These are phyloP conservation scores for Laothoe populi DNA, from an alignment of 2,888 invertebrate species.

Conservation along the genomic window DNA sequence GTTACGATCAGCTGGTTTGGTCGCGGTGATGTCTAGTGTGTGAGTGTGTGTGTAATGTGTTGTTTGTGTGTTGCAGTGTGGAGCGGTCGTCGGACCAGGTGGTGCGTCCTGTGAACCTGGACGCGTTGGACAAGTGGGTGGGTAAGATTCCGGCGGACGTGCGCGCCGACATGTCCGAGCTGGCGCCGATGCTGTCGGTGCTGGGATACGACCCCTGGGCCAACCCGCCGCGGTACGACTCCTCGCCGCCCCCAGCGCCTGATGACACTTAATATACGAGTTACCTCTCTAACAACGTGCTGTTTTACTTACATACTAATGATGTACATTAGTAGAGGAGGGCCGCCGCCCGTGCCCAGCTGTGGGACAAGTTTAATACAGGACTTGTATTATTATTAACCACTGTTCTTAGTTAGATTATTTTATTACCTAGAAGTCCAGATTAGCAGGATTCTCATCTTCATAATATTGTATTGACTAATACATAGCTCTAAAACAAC, in stretches of 20 bases:
- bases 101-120: constrained; percentile 98
- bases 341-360: too few species aligned
- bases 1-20: neutral
- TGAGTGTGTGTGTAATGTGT: constrained; percentile 15
- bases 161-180: constrained; percentile 94
- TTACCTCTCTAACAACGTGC: neutral
- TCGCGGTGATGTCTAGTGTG: neutral
- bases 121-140: constrained; percentile 97
- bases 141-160: constrained; percentile 96
- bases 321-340: too few species aligned
- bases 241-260: constrained; percentile 42
- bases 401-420: too few species aligned
- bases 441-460: too few species aligned
- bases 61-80: constrained; percentile 86
- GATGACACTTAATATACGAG: constrained; percentile 32
- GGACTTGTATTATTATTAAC: too few species aligned
- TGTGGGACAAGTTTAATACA: too few species aligned
- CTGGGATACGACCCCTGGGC: constrained; percentile 98
- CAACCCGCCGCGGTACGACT: constrained; percentile 97
- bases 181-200: constrained; percentile 97
- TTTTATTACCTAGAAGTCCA: too few species aligned
- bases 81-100: constrained; percentile 99
- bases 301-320: neutral
- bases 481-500: too few species aligned
- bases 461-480: too few species aligned